Percentiles rank a stretch among this genome's conserved stretches.
Evolutionary conservation across 2,888 invertebrate species (phyloP).

Genomic region (Beris morrisii): DNA sequence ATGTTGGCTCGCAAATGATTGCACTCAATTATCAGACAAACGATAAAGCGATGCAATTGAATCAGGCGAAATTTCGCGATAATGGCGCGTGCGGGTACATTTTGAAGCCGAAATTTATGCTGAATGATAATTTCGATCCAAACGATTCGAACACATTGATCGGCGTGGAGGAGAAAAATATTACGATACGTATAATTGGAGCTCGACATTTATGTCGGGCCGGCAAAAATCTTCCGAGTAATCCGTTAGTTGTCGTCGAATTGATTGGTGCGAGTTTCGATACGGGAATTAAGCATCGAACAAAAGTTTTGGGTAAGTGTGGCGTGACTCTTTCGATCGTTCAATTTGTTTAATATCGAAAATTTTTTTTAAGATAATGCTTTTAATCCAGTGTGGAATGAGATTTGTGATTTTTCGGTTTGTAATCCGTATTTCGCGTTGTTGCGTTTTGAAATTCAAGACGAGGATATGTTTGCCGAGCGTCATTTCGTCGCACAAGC

Average conservation of each 20-base stretch:
- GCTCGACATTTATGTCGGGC: constrained; percentile 87
- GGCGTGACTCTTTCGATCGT: background rate
- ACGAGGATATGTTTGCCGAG: constrained; percentile 97
- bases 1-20: constrained; percentile 94
- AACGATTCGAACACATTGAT: constrained; percentile 66
- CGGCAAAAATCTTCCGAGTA: constrained; percentile 78
- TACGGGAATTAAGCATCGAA: constrained; percentile 77
- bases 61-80: constrained; percentile 87
- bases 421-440: constrained; percentile 81
- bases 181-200: constrained; percentile 79
- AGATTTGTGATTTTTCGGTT: constrained; percentile 80
- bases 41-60: constrained; percentile 95
- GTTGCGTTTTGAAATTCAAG: constrained; percentile 84
- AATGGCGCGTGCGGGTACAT: constrained; percentile 94
- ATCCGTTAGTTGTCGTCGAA: constrained; percentile 90
- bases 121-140: constrained; percentile 76
- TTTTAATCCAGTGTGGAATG: constrained; percentile 91
- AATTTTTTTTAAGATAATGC: constrained; percentile 80
- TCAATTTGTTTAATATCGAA: background rate
- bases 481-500: constrained; percentile 96
- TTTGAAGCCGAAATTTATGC: constrained; percentile 88
- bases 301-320: constrained; percentile 77
- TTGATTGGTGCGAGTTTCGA: constrained; percentile 87
- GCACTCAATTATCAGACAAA: constrained; percentile 96
- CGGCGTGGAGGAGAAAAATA: constrained; percentile 63